These are phyloP conservation scores for Mesocentrotus franciscanus DNA, from an alignment of 53 echinoderm and acorn worm genomes.

Conservation along the genomic window DNA sequence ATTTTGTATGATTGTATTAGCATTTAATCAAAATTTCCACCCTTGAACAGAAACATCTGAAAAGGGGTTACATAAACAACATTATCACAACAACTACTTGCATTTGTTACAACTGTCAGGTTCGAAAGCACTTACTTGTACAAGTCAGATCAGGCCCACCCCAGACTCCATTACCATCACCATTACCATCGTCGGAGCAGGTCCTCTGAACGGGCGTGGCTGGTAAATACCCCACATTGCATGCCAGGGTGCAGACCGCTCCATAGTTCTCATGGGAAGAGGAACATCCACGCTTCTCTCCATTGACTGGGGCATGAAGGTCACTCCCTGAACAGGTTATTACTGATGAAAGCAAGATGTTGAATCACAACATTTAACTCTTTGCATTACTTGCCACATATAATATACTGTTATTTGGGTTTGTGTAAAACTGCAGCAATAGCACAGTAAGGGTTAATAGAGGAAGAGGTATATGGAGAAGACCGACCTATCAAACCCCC, in stretches of 20 bases:
- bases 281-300: constrained; percentile 68
- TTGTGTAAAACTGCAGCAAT: too few relatives aligned
- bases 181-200: constrained; percentile 72
- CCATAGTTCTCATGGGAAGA: constrained; percentile 68
- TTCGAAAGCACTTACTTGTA: constrained; percentile 62
- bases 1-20: too few relatives aligned
- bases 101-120: background rate
- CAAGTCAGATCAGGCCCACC: constrained; percentile 69
- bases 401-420: too few relatives aligned
- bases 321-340: constrained; percentile 73
- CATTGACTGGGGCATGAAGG: constrained; percentile 76
- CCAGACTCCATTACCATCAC: constrained; percentile 75
- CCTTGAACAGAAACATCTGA: too few relatives aligned
- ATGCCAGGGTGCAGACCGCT: constrained; percentile 71
- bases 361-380: background rate
- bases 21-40: too few relatives aligned
- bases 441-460: too few relatives aligned
- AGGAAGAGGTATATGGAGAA: too few relatives aligned
- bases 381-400: too few relatives aligned
- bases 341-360: constrained; percentile 42
- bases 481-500: too few relatives aligned
- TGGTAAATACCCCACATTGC: constrained; percentile 81
- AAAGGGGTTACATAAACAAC: too few relatives aligned
- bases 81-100: background rate
- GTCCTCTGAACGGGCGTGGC: constrained; percentile 49